Conservation (phyloP, 1,140 invertebrate species). For the Linepithema humile region DNA sequence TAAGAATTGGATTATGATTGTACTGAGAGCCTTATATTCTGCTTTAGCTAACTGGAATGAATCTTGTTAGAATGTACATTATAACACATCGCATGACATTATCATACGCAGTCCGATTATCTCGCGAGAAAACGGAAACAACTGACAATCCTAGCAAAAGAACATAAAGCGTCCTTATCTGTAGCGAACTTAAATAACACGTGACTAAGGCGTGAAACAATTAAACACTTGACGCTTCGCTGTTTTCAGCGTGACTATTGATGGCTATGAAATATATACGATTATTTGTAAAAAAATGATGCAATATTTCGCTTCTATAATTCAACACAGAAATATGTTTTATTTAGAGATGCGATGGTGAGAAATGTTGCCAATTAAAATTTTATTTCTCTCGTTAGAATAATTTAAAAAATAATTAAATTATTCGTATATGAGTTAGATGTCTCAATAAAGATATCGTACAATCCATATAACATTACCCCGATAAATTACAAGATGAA, state of each 20-base stretch:
- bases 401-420: neutral
- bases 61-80: neutral
- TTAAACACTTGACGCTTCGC: neutral
- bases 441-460: neutral
- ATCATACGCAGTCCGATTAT: conserved; percentile 15
- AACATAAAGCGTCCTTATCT: conserved; percentile 6
- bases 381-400: neutral
- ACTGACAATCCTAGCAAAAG: neutral
- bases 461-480: neutral
- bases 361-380: too few species aligned
- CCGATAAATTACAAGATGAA: neutral
- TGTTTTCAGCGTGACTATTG: neutral
- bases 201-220: conserved; percentile 20
- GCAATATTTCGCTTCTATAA: neutral
- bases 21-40: neutral
- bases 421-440: neutral
- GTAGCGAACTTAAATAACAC: neutral
- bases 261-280: neutral
- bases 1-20: neutral
- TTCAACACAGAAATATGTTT: neutral
- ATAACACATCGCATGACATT: neutral
- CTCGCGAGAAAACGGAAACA: conserved; percentile 13
- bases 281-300: neutral
- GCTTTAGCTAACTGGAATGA: neutral
- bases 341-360: neutral